Evolutionary conservation across 2,888 invertebrate genomes (phyloP).

Genomic region (Microchrysa polita): DNA sequence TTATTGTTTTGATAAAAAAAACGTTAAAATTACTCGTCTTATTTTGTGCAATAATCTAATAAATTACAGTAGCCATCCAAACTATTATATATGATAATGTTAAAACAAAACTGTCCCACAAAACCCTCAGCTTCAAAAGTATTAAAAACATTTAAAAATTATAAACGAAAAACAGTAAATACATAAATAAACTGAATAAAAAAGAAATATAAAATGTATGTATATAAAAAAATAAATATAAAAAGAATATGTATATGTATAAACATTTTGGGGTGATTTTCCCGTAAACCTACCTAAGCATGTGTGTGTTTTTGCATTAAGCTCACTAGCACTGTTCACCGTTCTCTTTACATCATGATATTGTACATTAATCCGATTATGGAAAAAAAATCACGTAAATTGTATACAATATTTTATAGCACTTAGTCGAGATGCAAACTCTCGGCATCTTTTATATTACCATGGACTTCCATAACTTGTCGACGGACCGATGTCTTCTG

Average conservation of each 20-base stretch:
- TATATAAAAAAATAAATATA: slow-evolving; percentile 10
- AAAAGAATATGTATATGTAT: slow-evolving; percentile 31
- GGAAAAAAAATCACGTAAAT: neutral
- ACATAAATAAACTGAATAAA: neutral
- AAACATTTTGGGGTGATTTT: slow-evolving; percentile 50
- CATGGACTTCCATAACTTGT: no score
- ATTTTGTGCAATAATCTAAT: no score
- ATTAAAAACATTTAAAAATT: no score
- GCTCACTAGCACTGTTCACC: slow-evolving; percentile 34
- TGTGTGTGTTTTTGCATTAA: neutral
- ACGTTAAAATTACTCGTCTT: no score
- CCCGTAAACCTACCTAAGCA: slow-evolving; percentile 43
- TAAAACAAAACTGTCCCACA: neutral
- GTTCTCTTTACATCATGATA: slow-evolving; percentile 16
- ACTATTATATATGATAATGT: no score
- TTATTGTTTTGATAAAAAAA: no score
- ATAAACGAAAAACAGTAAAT: neutral
- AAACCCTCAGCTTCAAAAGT: slow-evolving; percentile 16
- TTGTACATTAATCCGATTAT: neutral
- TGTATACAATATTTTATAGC: neutral
- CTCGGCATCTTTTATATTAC: neutral
- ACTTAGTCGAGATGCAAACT: slow-evolving; percentile 24
- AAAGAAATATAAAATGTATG: neutral
- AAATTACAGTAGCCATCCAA: no score
- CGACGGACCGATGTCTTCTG: no score